Percentiles rank a stretch among this genome's conserved stretches.
Evolutionary conservation across 2,888 invertebrate genomes (phyloP).

Genomic region (Hirtodrosophila cameraria): DNA sequence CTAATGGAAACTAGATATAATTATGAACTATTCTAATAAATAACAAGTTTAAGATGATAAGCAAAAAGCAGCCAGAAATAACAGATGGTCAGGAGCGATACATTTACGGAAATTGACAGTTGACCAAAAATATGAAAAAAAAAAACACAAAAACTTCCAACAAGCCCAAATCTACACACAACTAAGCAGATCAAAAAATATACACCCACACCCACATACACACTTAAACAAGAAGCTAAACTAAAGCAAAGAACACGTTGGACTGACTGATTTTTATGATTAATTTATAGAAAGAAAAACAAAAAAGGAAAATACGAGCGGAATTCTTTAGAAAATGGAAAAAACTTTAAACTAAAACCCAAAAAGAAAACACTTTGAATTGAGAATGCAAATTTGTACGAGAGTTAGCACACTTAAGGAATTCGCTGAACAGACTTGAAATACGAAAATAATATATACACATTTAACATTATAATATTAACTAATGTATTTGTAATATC

Average conservation of each 20-base stretch:
- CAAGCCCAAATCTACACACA: constrained; percentile 11
- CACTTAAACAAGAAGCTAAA: constrained; percentile 47
- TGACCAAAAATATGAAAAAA: too few species aligned
- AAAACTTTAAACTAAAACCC: constrained; percentile 33
- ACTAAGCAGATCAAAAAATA: constrained; percentile 4
- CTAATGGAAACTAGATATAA: constrained; percentile 59
- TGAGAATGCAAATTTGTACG: constrained; percentile 30
- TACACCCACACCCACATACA: constrained; percentile 11
- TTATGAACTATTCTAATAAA: constrained; percentile 50
- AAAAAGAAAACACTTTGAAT: constrained; percentile 36
- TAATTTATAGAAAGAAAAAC: constrained; percentile 46
- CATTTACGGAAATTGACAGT: neutral
- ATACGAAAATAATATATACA: constrained; percentile 19
- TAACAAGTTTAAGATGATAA: constrained; percentile 7
- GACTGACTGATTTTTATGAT: constrained; percentile 77
- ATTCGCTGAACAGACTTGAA: constrained; percentile 66
- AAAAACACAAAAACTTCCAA: constrained; percentile 24
- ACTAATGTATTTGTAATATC: constrained; percentile 43
- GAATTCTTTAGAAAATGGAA: constrained; percentile 7
- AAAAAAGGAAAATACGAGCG: neutral
- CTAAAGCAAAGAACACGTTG: constrained; percentile 61
- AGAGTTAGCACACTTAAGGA: constrained; percentile 53
- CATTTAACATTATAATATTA: constrained; percentile 19
- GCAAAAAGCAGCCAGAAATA: constrained; percentile 13
- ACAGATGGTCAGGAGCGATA: constrained; percentile 15